Evolutionary conservation across 2,113 vertebrate species (phyloP), one percentile per base, ranked within the genome.

Genomic region (Cynocephalus volans): DNA sequence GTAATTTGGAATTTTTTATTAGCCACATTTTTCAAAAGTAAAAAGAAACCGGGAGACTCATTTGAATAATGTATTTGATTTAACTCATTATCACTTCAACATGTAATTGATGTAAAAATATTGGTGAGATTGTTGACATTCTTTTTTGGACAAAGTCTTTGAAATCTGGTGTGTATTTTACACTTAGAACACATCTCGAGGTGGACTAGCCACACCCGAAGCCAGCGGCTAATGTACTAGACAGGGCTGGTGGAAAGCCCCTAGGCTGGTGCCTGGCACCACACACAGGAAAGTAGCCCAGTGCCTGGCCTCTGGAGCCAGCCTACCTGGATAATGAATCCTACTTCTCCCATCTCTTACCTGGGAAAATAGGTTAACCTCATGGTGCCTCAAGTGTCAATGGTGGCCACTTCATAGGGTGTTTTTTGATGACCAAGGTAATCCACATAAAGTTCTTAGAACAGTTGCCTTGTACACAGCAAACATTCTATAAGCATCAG

Each of bases 221-320:
- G n/a, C 48, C n/a, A 24, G 26, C 19, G 13, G 41, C 41, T 50
- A 8, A 31, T n/a, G 6, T 73, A 23, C 19, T 0, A 0, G 6
- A n/a, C 50, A 48, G 14, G 24, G 24, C 36, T 70, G 48, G 18
- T 60, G 28, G 76, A 1, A 6, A 45, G 41, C n/a, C 36, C 62
- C 4, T 33, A 6, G 8, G 13, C 0, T 65, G 45, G 62, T 21
- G 14, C 48, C 56, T 50, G 15, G 31, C 17, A 13, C 56, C 31
- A 56, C 48, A 33, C 28, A 12, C 0, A 4, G 24, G 23, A 17
- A 58, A 75, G 31, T 60, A 52, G 12, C 17, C 41, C 45, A 67
- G 18, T 2, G 4, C 10, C 14, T 62, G 52, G 52, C 50, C 82
- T 62, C 56, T 13, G 69, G 23, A 88, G 60, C 50, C 72, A 58